Percentiles rank a stretch among this genome's conserved stretches.
These are phyloP conservation scores for Microplitis deprimator DNA, from an alignment of 2,888 invertebrate species.

Conservation along the genomic window DNA sequence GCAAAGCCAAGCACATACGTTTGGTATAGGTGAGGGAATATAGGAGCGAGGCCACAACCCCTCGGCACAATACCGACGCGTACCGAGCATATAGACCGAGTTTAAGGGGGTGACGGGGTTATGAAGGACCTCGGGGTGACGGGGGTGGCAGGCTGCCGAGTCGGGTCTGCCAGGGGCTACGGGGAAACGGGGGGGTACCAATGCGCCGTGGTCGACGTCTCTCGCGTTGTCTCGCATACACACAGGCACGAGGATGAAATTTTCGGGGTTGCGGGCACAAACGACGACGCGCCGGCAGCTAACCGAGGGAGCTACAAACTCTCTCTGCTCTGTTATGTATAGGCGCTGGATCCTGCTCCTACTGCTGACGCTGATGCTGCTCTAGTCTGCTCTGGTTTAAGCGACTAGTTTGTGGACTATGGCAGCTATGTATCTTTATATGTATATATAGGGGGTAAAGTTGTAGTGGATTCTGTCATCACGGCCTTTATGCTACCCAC, in stretches of 20 bases:
- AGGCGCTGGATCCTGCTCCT: too few relatives aligned
- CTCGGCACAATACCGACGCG: conserved; percentile 33
- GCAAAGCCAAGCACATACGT: conserved; percentile 27
- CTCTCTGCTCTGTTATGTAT: too few relatives aligned
- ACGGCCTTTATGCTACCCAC: conserved; percentile 33
- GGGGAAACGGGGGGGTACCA: background rate
- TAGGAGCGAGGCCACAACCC: conserved; percentile 39
- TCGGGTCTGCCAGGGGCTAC: background rate
- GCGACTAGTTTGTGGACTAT: background rate
- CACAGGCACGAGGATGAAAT: conserved; percentile 44
- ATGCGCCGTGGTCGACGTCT: conserved; percentile 21
- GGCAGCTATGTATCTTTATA: conserved; percentile 4
- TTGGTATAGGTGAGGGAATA: conserved; percentile 27
- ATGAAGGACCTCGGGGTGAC: too few relatives aligned
- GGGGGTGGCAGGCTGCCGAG: background rate
- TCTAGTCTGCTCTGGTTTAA: background rate
- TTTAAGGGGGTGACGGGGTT: too few relatives aligned
- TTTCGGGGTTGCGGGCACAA: conserved; percentile 41
- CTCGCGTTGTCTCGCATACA: conserved; percentile 32
- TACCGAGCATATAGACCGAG: conserved; percentile 14
- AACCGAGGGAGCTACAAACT: background rate
- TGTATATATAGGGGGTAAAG: background rate
- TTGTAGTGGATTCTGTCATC: background rate
- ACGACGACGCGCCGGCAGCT: background rate
- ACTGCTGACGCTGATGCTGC: too few relatives aligned